phyloP scores from a whole-genome alignment of 1,140 invertebrate species.

The Galendromus occidentalis region DNA sequence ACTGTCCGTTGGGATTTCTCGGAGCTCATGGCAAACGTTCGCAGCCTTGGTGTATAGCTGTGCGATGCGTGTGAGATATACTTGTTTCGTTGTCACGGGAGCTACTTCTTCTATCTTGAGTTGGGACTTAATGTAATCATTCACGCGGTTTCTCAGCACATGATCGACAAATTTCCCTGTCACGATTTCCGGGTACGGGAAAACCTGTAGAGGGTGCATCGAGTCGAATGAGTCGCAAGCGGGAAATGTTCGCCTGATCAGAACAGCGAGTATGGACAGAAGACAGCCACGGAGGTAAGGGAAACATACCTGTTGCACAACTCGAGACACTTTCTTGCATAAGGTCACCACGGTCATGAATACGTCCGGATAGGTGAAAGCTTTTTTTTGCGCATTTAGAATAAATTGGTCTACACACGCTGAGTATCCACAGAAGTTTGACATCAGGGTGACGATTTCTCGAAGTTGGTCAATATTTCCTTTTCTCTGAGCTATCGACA shows the following conservation, averaged over 20 bases:
- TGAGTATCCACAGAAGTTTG: neutral
- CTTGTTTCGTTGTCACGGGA: neutral
- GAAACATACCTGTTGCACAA: neutral
- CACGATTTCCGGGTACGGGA: neutral
- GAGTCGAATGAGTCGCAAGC: too few species aligned
- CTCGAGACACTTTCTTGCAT: neutral
- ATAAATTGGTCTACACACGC: slow-evolving; percentile 7
- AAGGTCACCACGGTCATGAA: neutral
- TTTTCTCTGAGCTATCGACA: neutral
- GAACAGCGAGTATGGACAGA: too few species aligned
- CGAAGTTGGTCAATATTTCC: neutral
- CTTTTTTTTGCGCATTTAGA: neutral
- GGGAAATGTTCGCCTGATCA: too few species aligned
- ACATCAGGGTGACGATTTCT: neutral
- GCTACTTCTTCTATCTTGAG: neutral
- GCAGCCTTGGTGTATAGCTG: neutral
- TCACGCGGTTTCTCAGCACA: neutral
- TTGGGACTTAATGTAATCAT: neutral
- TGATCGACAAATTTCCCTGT: neutral
- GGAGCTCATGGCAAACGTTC: neutral
- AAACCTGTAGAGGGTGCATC: neutral
- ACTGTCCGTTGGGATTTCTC: neutral
- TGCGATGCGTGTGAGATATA: neutral
- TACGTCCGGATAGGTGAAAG: neutral
- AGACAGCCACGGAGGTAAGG: too few species aligned